Evolutionary conservation across 1,140 invertebrate genomes (phyloP).

Genomic region (Cataglyphis hispanica): DNA sequence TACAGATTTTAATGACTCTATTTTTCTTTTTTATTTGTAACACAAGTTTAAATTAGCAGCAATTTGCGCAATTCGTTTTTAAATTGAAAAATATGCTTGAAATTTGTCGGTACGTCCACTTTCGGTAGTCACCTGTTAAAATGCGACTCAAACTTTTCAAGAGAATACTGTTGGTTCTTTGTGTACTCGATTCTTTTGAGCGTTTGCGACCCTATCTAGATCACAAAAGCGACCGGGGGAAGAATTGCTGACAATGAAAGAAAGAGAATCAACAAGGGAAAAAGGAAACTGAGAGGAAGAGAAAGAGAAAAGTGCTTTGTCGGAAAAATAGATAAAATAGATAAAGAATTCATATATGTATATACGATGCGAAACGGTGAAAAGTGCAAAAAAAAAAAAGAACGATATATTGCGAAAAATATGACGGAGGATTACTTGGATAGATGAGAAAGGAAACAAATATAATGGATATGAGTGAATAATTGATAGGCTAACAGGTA

Average conservation of each 20-base stretch:
- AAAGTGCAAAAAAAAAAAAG: neutral
- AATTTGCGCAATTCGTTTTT: neutral
- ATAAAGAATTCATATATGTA: constrained; percentile 32
- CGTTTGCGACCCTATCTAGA: constrained; percentile 16
- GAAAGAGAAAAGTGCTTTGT: neutral
- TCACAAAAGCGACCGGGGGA: neutral
- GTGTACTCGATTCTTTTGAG: constrained; percentile 47
- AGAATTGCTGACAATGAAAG: constrained; percentile 52
- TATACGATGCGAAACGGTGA: neutral
- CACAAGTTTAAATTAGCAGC: constrained; percentile 16
- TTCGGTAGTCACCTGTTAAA: constrained; percentile 10
- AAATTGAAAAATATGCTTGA: constrained; percentile 31
- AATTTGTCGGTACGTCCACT: constrained; percentile 7
- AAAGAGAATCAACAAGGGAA: constrained; percentile 15
- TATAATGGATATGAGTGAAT: neutral
- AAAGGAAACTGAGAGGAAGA: neutral
- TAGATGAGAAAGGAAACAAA: neutral
- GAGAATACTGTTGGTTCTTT: constrained; percentile 18
- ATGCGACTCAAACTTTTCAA: constrained; percentile 55
- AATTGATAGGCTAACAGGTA: constrained; percentile 8
- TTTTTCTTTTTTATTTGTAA: neutral
- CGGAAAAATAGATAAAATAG: constrained; percentile 38
- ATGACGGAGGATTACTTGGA: constrained; percentile 1
- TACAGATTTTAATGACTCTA: neutral
- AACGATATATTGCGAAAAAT: neutral